Evolutionary conservation across 2,113 vertebrate species (phyloP).

Genomic region (cat (Felis catus)): F.catus_Fca126_mat1.0 CM031412.1:188881001-188881500

Average conservation of each 20-base stretch:
- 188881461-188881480: neutral
- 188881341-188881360: slow-evolving; percentile 85
- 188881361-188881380: slow-evolving; percentile 82
- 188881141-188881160: neutral
- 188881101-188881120: neutral
- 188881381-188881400: neutral
- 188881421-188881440: slow-evolving; percentile 66
- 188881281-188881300: slow-evolving; percentile 83
- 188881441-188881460: slow-evolving; percentile 59
- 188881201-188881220: neutral
- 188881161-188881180: neutral
- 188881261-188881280: slow-evolving; percentile 82
- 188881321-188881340: slow-evolving; percentile 94
- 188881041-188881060: neutral
- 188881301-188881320: slow-evolving; percentile 88
- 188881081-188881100: neutral
- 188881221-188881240: neutral
- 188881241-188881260: slow-evolving; percentile 83
- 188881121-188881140: neutral
- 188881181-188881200: neutral
- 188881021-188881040: neutral
- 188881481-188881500: slow-evolving; percentile 40
- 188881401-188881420: slow-evolving; percentile 57
- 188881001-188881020: neutral
- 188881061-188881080: neutral